Base-by-base conservation (phyloP, 2,113 vertebrate genomes). In the Leptocoma aspasia region DNA sequence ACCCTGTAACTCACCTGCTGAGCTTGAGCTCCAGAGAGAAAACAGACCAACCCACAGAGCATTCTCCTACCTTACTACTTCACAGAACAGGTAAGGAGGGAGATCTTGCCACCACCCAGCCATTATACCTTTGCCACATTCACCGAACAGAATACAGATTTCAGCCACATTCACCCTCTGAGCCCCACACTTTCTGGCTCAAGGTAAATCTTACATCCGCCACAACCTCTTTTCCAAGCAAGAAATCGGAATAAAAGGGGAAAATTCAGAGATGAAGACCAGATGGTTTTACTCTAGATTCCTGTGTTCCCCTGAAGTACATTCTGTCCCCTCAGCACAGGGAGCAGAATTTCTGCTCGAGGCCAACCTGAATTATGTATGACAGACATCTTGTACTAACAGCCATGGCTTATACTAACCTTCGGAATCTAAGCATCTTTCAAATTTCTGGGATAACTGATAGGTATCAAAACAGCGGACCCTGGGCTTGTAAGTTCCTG, bases 391-490 rank as follows among this genome's bases (percentile, higher is more conserved):
- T 44, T 60, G 9, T 42, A 56, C 21, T 6, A 77, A 41, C 23
- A 77, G 54, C 13, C 24, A 21, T 9, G 60, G 39, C 10, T 90
- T 44, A 57, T 81, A 97, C 98, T 97, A 77, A 99, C 99, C 98
- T 87, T 99, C 99, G 16, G 99, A 99, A 97, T 99, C 99, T 96
- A 99, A 97, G 95, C 99, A 99, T 57, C 99, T 98, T 97, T 99
- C 99, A 97, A 99, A 99, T 95, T 99, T 99, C 97, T 99, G 97
- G 64, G 99, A 99, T 89, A 99, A 96, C 57, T 99, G 99, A 92
- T 98, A 99, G 18, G 99, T 99, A 97, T 99, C 99, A 37, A 98
- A 99, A 94, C 99, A 99, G 77, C 99, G 98, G 81, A 99, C 93
- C 90, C 99, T 98, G 63, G 99, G 99, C 95, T 99, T 99, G 75